phyloP scores from a whole-genome alignment of 1,140 invertebrate genomes.

The Camponotus pennsylvanicus region DNA sequence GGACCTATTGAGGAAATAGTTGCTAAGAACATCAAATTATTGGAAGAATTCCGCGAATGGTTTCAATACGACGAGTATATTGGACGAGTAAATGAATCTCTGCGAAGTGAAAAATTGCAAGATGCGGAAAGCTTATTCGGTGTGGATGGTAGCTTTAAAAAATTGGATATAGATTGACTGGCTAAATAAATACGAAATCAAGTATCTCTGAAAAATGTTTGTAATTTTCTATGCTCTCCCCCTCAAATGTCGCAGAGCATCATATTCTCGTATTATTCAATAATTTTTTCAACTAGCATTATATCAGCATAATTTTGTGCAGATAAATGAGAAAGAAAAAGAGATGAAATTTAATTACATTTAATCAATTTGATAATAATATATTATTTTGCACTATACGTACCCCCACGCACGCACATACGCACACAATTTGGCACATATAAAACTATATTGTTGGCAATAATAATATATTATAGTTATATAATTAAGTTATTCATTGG shows the following conservation, averaged over 20 bases:
- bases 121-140: constrained; percentile 88
- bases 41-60: constrained; percentile 86
- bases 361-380: not conserved
- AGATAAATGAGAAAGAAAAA: not conserved
- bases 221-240: not conserved
- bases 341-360: not conserved
- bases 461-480: not conserved
- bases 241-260: not conserved
- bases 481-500: not conserved
- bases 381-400: not conserved
- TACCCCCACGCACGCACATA: too few relatives aligned
- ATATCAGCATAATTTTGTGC: not conserved
- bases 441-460: not conserved
- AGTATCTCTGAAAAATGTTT: not conserved
- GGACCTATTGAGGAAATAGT: constrained; percentile 77
- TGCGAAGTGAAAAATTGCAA: constrained; percentile 89
- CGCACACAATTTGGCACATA: not conserved
- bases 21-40: constrained; percentile 73
- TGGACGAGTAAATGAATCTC: constrained; percentile 87
- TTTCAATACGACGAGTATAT: constrained; percentile 86
- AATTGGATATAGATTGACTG: constrained; percentile 89
- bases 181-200: not conserved
- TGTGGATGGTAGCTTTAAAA: constrained; percentile 90
- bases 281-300: not conserved
- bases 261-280: not conserved